Evolutionary conservation across 2,113 vertebrate species (phyloP).

Genomic region (Gallinago paraguaiae): DNA sequence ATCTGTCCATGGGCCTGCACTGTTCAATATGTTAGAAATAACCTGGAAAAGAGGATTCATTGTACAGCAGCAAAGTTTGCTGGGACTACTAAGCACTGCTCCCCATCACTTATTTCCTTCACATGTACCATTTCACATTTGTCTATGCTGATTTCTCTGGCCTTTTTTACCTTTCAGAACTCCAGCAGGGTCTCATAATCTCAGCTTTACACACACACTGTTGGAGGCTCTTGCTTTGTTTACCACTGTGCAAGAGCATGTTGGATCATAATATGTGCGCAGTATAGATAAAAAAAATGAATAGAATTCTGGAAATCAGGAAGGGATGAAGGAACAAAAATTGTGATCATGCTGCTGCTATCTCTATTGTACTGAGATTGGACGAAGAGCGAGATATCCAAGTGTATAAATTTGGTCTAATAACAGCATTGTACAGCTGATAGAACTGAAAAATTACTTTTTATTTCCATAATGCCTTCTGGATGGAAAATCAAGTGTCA

Average conservation of each 20-base stretch:
- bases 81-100: neutral
- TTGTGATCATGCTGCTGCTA: neutral
- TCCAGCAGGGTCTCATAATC: neutral
- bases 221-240: neutral
- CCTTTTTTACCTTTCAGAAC: neutral
- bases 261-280: neutral
- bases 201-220: neutral
- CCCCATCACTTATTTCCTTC: neutral
- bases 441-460: neutral
- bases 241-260: neutral
- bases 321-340: neutral
- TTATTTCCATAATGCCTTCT: neutral
- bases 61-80: neutral
- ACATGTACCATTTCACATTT: neutral
- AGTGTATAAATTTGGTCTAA: neutral
- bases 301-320: neutral
- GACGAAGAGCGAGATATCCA: neutral
- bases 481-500: neutral
- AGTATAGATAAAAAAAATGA: neutral
- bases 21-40: neutral
- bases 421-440: neutral
- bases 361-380: neutral
- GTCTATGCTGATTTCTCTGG: neutral
- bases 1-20: neutral
- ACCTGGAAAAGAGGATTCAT: neutral